Evolutionary conservation across 2,797 vertebrate species (phyloP), one percentile per base, ranked within the genome.

Genomic region (Steatocranus sp.): DNA sequence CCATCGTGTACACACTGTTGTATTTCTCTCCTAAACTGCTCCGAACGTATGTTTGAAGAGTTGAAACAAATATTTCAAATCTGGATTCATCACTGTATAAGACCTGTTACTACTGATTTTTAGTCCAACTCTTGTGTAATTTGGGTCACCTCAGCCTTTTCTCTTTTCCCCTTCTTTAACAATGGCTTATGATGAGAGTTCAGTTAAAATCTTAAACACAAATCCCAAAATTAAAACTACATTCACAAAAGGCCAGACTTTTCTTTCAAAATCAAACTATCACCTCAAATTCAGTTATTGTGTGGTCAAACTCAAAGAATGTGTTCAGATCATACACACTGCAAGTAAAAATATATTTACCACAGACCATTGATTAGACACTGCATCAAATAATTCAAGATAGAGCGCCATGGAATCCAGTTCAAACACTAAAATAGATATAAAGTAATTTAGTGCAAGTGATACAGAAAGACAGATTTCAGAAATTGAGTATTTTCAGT

Each of bases 171-270:
- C 54, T 0, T 18, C 54, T 15, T 54, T 14, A 54, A 54, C 25
- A 54, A 54, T 30, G 14, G 1, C 14, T 30, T 32, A 32, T 58
- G 17, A 58, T 58, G 54, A 58, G 9, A 32, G 9, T 58, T 58
- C 54, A 32, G 2, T 58, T 58, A 32, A 58, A 32, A 18, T 32
- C 54, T 58, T 58, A 32, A 58, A 32, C 27, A 58, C 54, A 58
- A 58, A 58, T 56, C 54, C 8, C 9, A 18, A 32, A 56, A 56
- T 0, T 32, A 10, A 32, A 58, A 32, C 54, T 58, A 18, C 9
- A 58, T 58, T 58, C 54, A 0, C 9, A 58, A 32, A 58, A 58
- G 2, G 27, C 27, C 27, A 32, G 54, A 18, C 32, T 58, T 0
- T 58, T 32, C 2, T 32, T 58, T 58, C 5, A 18, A 58, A 58